Evolutionary conservation across 2,113 vertebrate species (phyloP), one percentile per base, ranked within the genome.

Genomic region (Trogon surrucura): DNA sequence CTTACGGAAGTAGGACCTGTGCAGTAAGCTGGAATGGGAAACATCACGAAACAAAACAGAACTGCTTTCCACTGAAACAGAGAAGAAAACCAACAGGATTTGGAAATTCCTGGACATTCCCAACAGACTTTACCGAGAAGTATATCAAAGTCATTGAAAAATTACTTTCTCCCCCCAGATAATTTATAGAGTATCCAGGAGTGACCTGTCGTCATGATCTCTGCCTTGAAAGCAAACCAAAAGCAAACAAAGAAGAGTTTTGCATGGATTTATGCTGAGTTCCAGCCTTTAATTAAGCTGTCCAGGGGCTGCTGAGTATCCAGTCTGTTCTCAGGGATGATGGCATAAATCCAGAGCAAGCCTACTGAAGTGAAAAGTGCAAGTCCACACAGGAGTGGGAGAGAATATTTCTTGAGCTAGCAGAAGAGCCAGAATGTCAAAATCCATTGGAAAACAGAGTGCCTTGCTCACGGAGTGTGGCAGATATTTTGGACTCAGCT

Each of bases 141-240:
- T 80, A 79, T 94, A 93, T 84, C 18, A 74, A 89, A 90, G 90
- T 71, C 65, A 85, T 51, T 95, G 93, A 96, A 96, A 91, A 97
- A 94, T 94, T 71, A 74, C 53, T 78, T 85, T 91, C 48, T 10
- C 2, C 38, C 50, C 51, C n/a, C 30, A 74, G 53, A 83, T 86
- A 94, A 92, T 85, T 94, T 86, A 86, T 36, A 44, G 57, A 64
- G 8, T 74, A 78, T 54, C 45, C 88, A 94, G 72, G 64, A 96
- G 64, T 90, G 95, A 96, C 88, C 88, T 71, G 45, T 94, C 18
- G 0, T 91, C 44, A 12, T 88, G 93, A 96, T 94, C 93, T 78
- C 65, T 91, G 85, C 56, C 91, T 94, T 86, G 77, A 94, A 96
- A 95, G 34, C 61, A 92, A 93, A 96, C 81, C 60, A 94, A 96